These are phyloP conservation scores for Napeogenes inachia DNA, from an alignment of 2,888 invertebrate species.

Conservation along the genomic window DNA sequence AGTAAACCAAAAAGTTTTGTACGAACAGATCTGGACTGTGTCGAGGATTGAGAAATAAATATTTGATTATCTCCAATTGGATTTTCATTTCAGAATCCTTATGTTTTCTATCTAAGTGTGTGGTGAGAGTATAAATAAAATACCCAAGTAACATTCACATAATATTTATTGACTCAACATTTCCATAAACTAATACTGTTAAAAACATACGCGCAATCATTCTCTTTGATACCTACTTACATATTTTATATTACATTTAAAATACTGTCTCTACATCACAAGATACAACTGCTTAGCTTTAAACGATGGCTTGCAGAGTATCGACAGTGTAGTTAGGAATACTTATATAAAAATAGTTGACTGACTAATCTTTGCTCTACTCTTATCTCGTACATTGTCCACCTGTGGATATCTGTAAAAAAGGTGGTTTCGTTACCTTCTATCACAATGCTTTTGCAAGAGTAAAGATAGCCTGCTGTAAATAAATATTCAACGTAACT, in stretches of 20 bases:
- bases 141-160: constrained; percentile 10
- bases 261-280: constrained; percentile 14
- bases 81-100: constrained; percentile 27
- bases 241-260: constrained; percentile 17
- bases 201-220: constrained; percentile 13
- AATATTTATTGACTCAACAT: constrained; percentile 26
- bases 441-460: no score
- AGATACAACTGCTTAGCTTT: constrained; percentile 8
- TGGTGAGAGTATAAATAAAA: constrained; percentile 4
- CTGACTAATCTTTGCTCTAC: constrained; percentile 12
- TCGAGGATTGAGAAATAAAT: constrained; percentile 57
- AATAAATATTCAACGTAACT: no score
- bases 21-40: constrained; percentile 35
- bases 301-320: constrained; percentile 12
- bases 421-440: neutral
- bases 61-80: constrained; percentile 57
- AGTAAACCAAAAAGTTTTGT: constrained; percentile 25
- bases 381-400: neutral
- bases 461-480: no score
- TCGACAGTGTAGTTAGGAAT: constrained; percentile 14
- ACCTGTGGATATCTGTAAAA: neutral
- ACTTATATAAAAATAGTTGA: constrained; percentile 20
- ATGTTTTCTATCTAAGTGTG: no score
- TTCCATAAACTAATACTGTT: constrained; percentile 25
- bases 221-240: constrained; percentile 10